phyloP scores from a whole-genome alignment of 2,797 vertebrate genomes.

The Schizopygopsis pylzovi region DNA sequence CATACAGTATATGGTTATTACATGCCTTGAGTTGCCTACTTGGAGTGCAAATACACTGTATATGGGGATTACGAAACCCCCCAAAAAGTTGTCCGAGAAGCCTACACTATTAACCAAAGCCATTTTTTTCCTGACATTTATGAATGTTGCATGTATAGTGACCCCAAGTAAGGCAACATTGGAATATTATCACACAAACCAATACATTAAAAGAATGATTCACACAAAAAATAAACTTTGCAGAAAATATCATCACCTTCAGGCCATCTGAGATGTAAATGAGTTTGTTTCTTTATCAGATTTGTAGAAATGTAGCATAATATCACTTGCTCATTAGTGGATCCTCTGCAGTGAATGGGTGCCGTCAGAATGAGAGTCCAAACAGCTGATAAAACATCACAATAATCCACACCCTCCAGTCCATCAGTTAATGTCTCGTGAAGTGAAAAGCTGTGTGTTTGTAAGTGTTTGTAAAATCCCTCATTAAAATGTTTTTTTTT shows the following conservation, averaged over 20 bases:
- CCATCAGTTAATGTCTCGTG: too few species aligned
- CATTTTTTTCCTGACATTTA: not conserved
- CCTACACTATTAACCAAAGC: not conserved
- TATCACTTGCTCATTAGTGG: not conserved
- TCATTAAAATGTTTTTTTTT: too few species aligned
- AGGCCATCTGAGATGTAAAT: not conserved
- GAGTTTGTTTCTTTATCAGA: not conserved
- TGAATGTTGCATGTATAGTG: not conserved
- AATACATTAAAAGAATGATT: not conserved
- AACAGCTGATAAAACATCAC: too few species aligned
- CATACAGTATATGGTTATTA: not conserved
- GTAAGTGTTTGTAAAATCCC: too few species aligned
- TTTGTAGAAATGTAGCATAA: not conserved
- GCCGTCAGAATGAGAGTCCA: too few species aligned
- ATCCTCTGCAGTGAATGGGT: too few species aligned
- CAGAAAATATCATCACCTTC: not conserved
- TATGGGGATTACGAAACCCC: not conserved
- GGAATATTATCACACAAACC: not conserved
- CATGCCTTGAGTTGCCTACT: slow-evolving; percentile 14
- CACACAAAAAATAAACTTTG: not conserved
- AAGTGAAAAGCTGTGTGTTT: too few species aligned
- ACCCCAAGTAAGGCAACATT: not conserved
- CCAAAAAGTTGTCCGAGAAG: not conserved
- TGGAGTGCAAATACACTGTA: slow-evolving; percentile 1
- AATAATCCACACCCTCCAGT: too few species aligned